phyloP scores from a whole-genome alignment of 2,888 invertebrate genomes.

The Nomada lathburiana region DNA sequence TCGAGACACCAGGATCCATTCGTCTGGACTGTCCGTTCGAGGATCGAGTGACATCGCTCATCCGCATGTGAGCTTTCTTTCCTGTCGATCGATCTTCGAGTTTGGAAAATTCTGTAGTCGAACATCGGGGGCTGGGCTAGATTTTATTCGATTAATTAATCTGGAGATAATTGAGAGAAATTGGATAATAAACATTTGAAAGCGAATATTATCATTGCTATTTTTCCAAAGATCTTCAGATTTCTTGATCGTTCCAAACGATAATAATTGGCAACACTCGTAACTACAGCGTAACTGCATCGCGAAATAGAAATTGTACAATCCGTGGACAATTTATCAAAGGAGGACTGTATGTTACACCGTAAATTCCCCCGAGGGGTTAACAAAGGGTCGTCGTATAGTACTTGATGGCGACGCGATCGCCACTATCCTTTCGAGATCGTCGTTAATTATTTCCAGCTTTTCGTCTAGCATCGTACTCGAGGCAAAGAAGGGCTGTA shows the following conservation, averaged over 20 bases:
- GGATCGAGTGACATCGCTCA: slow-evolving; percentile 68
- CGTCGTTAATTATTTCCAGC: slow-evolving; percentile 81
- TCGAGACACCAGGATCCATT: slow-evolving; percentile 29
- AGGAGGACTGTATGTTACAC: slow-evolving; percentile 71
- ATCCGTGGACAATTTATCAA: slow-evolving; percentile 58
- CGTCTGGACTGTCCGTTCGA: slow-evolving; percentile 57
- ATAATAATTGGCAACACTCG: slow-evolving; percentile 26
- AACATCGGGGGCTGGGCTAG: too few species aligned
- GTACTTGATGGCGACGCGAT: slow-evolving; percentile 76
- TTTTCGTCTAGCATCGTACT: slow-evolving; percentile 81
- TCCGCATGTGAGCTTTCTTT: slow-evolving; percentile 36
- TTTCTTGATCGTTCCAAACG: slow-evolving; percentile 44
- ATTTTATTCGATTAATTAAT: not conserved
- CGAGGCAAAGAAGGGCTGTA: slow-evolving; percentile 57
- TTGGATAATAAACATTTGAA: too few species aligned
- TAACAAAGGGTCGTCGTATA: slow-evolving; percentile 72
- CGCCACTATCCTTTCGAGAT: slow-evolving; percentile 80
- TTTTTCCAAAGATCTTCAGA: not conserved
- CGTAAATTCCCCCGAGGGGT: slow-evolving; percentile 75
- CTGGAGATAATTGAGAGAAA: not conserved
- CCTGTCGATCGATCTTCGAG: slow-evolving; percentile 41
- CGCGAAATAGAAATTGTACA: slow-evolving; percentile 61
- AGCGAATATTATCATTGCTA: too few species aligned
- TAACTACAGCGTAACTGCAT: not conserved
- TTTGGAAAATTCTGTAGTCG: not conserved